These are phyloP conservation scores for Diaprepes abbreviatus DNA, from an alignment of 2,888 invertebrate species.

Conservation along the genomic window DNA sequence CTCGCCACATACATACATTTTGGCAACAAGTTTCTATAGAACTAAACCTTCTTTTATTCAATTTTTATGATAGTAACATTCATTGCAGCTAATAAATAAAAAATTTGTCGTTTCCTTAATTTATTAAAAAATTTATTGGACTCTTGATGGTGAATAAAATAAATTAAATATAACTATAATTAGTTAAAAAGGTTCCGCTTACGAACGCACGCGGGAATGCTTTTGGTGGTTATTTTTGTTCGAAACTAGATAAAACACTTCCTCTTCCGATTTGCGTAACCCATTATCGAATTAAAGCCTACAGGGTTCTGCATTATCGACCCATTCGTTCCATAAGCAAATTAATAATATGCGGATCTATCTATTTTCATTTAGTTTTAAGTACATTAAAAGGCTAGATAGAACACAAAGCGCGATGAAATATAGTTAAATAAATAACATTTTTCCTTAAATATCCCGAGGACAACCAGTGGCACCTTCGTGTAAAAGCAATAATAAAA, in stretches of 20 bases:
- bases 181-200: neutral
- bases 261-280: slow-evolving; percentile 3
- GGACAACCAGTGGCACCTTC: neutral
- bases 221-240: slow-evolving; percentile 5
- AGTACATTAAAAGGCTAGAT: too few relatives aligned
- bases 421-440: too few relatives aligned
- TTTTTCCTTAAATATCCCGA: neutral
- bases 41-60: too few relatives aligned
- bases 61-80: too few relatives aligned
- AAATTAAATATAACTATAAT: neutral
- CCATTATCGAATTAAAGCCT: slow-evolving; percentile 6
- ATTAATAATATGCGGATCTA: slow-evolving; percentile 3
- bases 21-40: too few relatives aligned
- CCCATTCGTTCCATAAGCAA: neutral
- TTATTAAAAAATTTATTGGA: too few relatives aligned
- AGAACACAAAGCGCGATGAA: too few relatives aligned
- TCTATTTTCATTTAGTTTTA: neutral
- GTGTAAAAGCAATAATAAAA: too few relatives aligned
- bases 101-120: too few relatives aligned
- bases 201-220: neutral
- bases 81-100: too few relatives aligned
- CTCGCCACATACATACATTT: too few relatives aligned
- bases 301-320: slow-evolving; percentile 1
- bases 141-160: neutral
- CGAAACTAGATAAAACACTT: slow-evolving; percentile 5